Evolutionary conservation across 2,113 vertebrate species (phyloP).

Genomic region (Blennius ocellaris): DNA sequence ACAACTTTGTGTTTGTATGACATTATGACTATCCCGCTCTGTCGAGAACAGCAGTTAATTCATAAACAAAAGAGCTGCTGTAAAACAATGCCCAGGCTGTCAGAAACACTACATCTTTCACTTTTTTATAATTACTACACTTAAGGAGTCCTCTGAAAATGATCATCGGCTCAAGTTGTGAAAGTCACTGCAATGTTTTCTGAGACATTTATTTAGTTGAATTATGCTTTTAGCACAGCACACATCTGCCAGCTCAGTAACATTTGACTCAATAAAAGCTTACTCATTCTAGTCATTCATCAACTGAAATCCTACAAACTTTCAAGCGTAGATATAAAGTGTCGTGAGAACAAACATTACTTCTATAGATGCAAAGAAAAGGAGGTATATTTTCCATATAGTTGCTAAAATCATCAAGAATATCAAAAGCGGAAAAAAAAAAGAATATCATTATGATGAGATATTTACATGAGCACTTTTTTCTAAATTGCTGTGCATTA

Average conservation of each 20-base stretch:
- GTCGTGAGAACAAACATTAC: conserved; percentile 15
- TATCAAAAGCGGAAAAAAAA: too few relatives aligned
- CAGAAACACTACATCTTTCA: not conserved
- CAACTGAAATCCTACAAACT: not conserved
- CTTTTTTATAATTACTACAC: not conserved
- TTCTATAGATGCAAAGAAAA: conserved; percentile 6
- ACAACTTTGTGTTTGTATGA: not conserved
- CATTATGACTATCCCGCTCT: not conserved
- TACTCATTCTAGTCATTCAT: not conserved
- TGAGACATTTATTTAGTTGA: not conserved
- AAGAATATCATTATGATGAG: not conserved
- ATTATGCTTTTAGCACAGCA: conserved; percentile 1
- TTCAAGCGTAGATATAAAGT: not conserved
- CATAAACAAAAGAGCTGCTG: not conserved
- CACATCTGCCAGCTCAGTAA: conserved; percentile 23
- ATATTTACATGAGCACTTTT: too few relatives aligned
- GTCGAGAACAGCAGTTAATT: not conserved
- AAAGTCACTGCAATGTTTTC: not conserved
- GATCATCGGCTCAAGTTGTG: not conserved
- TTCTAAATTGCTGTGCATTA: too few relatives aligned
- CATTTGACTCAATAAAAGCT: conserved; percentile 18
- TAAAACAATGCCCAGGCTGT: not conserved
- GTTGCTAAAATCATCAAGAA: too few relatives aligned
- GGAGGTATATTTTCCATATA: too few relatives aligned
- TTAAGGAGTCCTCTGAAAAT: not conserved